phyloP scores from a whole-genome alignment of 2,113 vertebrate species.

The Cheilinus undulatus region DNA sequence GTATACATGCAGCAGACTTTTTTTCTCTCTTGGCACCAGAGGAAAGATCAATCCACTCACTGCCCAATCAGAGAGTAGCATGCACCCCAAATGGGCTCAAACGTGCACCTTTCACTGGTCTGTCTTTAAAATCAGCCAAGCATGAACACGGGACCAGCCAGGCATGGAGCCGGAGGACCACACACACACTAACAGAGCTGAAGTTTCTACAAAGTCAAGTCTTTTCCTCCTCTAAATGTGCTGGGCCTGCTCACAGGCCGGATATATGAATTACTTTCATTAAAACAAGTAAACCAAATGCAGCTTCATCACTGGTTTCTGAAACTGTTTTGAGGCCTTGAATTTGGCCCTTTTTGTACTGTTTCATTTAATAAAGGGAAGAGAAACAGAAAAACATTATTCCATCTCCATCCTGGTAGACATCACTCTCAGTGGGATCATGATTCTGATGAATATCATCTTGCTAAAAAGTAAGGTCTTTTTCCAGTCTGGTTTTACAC shows the following conservation, averaged over 20 bases:
- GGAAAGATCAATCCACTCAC: conserved; percentile 6
- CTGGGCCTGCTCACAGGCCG: neutral
- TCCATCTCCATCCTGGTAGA: neutral
- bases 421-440: neutral
- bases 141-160: neutral
- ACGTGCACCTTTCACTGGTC: neutral
- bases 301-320: neutral
- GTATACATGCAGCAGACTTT: neutral
- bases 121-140: conserved; percentile 13
- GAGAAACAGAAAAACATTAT: too few relatives aligned
- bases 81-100: neutral
- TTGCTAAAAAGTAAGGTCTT: neutral
- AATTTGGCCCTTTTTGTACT: too few relatives aligned
- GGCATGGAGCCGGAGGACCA: neutral
- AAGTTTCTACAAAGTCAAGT: conserved; percentile 3
- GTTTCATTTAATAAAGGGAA: too few relatives aligned
- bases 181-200: neutral
- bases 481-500: neutral
- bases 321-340: neutral
- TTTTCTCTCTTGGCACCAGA: conserved; percentile 6
- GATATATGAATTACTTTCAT: neutral
- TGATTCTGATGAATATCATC: neutral
- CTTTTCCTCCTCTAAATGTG: conserved; percentile 8
- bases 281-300: neutral
- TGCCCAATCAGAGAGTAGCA: conserved; percentile 5